These are phyloP conservation scores for Cephus spinipes DNA, from an alignment of 2,888 invertebrate species.

Conservation along the genomic window DNA sequence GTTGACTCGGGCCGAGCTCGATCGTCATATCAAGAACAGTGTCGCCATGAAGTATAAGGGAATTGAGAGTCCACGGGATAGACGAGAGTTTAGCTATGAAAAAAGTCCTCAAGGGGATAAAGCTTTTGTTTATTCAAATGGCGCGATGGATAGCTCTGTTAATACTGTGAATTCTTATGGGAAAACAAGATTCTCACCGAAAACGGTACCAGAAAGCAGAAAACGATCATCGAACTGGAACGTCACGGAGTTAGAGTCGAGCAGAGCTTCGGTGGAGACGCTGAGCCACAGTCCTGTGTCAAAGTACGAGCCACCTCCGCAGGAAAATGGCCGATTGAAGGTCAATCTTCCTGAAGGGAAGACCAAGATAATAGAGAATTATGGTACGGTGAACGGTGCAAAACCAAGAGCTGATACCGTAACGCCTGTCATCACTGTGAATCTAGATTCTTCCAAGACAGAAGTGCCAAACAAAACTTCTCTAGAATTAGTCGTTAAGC, in stretches of 20 bases:
- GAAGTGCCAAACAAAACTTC: conserved; percentile 45
- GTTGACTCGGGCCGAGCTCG: conserved; percentile 36
- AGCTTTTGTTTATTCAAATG: conserved; percentile 36
- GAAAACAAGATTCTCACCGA: conserved; percentile 45
- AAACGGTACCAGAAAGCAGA: conserved; percentile 33
- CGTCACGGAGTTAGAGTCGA: conserved; percentile 40
- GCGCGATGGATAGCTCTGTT: conserved; percentile 24
- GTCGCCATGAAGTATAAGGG: conserved; percentile 36
- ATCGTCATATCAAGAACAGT: conserved; percentile 45
- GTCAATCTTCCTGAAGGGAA: conserved; percentile 25
- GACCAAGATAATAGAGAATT: conserved; percentile 20
- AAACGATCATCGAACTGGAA: conserved; percentile 49
- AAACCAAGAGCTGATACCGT: conserved; percentile 25
- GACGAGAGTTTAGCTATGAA: conserved; percentile 34
- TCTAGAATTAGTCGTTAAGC: conserved; percentile 36
- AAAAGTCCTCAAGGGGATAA: conserved; percentile 42
- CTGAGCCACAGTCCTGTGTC: conserved; percentile 18
- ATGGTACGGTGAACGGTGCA: conserved; percentile 26
- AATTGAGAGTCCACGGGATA: conserved; percentile 39
- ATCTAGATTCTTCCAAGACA: conserved; percentile 43
- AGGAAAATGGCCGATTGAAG: conserved; percentile 43
- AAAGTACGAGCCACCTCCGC: conserved; percentile 35
- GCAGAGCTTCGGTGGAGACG: conserved; percentile 26
- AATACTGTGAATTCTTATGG: conserved; percentile 37
- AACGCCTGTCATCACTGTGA: conserved; percentile 34